Base-by-base conservation (phyloP, 2,797 vertebrate species). In the Apogon hyalosoma region DNA sequence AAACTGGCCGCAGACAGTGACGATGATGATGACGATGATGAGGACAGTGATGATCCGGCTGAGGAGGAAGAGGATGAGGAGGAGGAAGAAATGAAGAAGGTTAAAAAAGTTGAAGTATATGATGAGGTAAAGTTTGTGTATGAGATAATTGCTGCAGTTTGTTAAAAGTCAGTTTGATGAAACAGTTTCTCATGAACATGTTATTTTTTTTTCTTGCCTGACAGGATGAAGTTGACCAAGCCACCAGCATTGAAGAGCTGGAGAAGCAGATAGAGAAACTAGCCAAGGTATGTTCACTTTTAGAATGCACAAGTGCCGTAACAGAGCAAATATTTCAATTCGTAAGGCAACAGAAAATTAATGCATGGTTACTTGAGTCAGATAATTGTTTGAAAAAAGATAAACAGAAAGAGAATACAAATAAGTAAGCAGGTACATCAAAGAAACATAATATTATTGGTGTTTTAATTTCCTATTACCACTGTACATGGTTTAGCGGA, bases 191-290 rank as follows among this genome's bases (percentile, higher is more conserved):
- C 11, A 28, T 47, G 58, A 31, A 57, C 10, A 38, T 63, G 11
- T n/a, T n/a, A n/a, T n/a, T 24, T 4, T 63, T 60, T 75, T 6
- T 68, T 69, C 16, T 51, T 8, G 47, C 54, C n/a, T 59, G 66
- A 14, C 80, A 99, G 98, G 98, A 99, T 91, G 98, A 99, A 51
- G 96, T 97, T 28, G 97, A 99, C 84, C 97, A 98, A 80, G 86
- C 94, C 78, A 97, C 96, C 65, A 99, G 95, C 80, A 90, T 99
- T 39, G 98, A 99, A 90, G 98, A 99, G 77, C 92, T 99, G 58
- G 98, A 99, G 90, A 99, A 99, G 82, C 98, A 99, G 87, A 99
- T 99, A 40, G 98, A 99, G 74, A 99, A 98, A 88, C 81, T 99
- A 80, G 94, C 95, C 39, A 99, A 99, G 95, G 98, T 99, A 91